Conservation (phyloP, 2,113 vertebrate genomes). For the Crotophaga sulcirostris region DNA sequence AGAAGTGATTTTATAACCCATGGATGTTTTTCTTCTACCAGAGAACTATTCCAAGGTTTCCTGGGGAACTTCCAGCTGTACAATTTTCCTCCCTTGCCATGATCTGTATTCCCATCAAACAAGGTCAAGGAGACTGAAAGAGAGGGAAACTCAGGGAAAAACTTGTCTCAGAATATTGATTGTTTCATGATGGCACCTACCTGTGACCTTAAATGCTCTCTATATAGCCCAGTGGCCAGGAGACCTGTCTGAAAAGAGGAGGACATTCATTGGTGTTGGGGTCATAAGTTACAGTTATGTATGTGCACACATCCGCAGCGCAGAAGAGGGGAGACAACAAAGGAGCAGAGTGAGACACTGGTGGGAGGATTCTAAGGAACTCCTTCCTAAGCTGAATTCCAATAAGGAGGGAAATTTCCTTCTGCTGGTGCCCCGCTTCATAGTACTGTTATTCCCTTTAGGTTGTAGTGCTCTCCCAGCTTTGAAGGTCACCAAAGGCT, state of each 20-base stretch:
- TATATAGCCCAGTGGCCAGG: not conserved
- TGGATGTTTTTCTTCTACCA: not conserved
- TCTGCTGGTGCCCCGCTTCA: not conserved
- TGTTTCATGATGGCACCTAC: not conserved
- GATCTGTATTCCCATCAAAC: not conserved
- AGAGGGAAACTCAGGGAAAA: not conserved
- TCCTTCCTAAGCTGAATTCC: not conserved
- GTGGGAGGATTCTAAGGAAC: not conserved
- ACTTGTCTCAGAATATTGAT: not conserved
- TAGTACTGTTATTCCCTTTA: accelerated
- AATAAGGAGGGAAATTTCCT: not conserved
- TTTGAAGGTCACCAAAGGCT: not conserved
- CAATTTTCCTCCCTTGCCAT: not conserved
- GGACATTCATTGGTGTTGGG: not conserved
- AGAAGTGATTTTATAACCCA: not conserved
- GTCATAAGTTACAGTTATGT: not conserved
- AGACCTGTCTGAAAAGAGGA: not conserved
- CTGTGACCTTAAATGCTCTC: not conserved
- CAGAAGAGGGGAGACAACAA: not conserved
- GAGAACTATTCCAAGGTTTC: not conserved
- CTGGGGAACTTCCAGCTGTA: not conserved
- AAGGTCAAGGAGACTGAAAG: not conserved
- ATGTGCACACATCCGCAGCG: accelerated
- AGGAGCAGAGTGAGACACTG: not conserved
- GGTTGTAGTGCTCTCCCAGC: not conserved